These are phyloP conservation scores for Daphoenositta chrysoptera DNA, from an alignment of 2,113 vertebrate genomes.

Conservation along the genomic window DNA sequence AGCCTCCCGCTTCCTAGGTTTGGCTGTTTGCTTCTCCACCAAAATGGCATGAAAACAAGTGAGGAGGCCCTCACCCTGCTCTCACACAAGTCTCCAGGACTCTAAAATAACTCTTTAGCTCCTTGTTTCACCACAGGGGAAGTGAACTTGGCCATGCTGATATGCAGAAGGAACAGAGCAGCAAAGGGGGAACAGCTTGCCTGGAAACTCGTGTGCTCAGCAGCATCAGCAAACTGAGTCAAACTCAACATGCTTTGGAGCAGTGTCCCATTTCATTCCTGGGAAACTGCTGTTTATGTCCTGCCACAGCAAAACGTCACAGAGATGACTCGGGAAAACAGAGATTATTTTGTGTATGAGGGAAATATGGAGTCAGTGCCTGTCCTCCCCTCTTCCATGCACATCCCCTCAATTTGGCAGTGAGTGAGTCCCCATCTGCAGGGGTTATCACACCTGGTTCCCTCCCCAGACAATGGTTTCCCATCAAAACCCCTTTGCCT, in stretches of 20 bases:
- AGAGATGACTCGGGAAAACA: neutral
- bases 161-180: neutral
- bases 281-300: neutral
- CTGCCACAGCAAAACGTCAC: neutral
- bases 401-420: fast-evolving
- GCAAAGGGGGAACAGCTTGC: neutral
- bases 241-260: neutral
- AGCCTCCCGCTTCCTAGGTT: neutral
- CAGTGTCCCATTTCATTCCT: fast-evolving
- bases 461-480: neutral
- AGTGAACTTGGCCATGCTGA: neutral
- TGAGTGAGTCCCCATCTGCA: fast-evolving
- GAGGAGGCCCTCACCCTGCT: neutral
- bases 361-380: neutral
- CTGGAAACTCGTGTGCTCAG: neutral
- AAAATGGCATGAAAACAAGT: neutral
- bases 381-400: neutral
- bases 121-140: neutral
- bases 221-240: neutral
- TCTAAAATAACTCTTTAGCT: neutral
- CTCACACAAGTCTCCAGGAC: neutral
- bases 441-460: neutral
- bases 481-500: neutral
- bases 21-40: neutral
- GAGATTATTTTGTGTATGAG: neutral